Evolutionary conservation across 2,888 invertebrate species (phyloP).

Genomic region (Altica lythri): DNA sequence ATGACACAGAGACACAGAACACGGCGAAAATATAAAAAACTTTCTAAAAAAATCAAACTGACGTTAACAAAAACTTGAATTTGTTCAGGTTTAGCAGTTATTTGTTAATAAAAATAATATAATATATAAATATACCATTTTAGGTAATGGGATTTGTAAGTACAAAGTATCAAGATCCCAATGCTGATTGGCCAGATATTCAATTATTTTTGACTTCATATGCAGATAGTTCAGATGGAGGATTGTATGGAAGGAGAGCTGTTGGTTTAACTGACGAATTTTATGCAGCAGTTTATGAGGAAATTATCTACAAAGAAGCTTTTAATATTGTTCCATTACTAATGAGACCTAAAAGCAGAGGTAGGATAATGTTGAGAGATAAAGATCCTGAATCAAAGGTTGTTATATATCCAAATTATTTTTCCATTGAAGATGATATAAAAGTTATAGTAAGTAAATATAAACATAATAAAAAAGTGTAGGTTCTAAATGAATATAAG

Average conservation of each 20-base stretch:
- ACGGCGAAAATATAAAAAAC: no score
- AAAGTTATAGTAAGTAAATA: conserved; percentile 67
- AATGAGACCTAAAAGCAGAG: conserved; percentile 75
- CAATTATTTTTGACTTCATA: conserved; percentile 75
- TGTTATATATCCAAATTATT: conserved; percentile 88
- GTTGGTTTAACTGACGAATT: conserved; percentile 70
- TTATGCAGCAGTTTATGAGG: conserved; percentile 72
- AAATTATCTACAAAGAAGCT: conserved; percentile 62
- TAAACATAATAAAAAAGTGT: no score
- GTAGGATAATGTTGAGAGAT: conserved; percentile 69
- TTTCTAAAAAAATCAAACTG: no score
- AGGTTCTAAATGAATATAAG: no score
- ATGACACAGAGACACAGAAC: no score
- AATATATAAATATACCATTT: no score
- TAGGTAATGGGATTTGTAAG: conserved; percentile 56
- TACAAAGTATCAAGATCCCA: conserved; percentile 70
- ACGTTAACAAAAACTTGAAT: no score
- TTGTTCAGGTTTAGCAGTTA: no score
- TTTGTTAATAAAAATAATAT: no score
- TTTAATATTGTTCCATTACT: conserved; percentile 54
- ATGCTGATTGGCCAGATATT: conserved; percentile 77
- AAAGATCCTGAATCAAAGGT: conserved; percentile 75
- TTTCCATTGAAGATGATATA: conserved; percentile 72
- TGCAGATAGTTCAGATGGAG: conserved; percentile 79
- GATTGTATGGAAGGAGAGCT: conserved; percentile 71